Evolutionary conservation across 2,797 vertebrate genomes (phyloP), one percentile per base, ranked within the genome.

Genomic region (Poecilia wingei): DNA sequence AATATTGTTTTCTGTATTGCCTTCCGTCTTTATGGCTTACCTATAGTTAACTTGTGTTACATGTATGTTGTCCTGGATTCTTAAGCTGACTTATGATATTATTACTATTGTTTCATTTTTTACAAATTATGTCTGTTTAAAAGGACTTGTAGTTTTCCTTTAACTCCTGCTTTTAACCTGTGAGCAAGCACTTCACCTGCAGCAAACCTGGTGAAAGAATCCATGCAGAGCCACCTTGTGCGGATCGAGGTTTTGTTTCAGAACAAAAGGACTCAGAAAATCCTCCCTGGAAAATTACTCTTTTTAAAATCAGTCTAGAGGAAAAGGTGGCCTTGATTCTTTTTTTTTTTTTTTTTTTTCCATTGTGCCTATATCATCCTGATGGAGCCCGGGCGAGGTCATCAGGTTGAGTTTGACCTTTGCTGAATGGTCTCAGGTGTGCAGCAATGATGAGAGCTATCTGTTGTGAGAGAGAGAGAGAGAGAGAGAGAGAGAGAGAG

Each of bases 391-490:
- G 25, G 74, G 51, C 61, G 75, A 87, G 82, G 86, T 77, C 57
- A 0, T 85, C 82, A 81, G 76, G 85, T 88, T 81, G 81, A 83
- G 79, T 86, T 82, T 89, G 92, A 91, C 91, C 88, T 83, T 31
- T 8, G 0, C 46, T 79, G 83, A 80, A 75, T 66, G 81, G 84
- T 79, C 76, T 72, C 78, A 78, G 84, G 78, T 79, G 77, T 72
- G 39, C 47, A 82, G 77, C 16, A 22, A 75, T 77, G 79, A 86
- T 82, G 75, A 86, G 79, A 8, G 43, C 57, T 68, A 73, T 83
- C 81, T 86, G 79, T 45, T 41, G 64, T 69, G 57, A 70, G 55
- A 76, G 14, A n/a, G 25, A 69, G n/a, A n/a, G n/a, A 33, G 0
- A 49, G 14, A 61, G 2, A 31, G 4, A 31, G 0, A 28, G 16